phyloP scores from a whole-genome alignment of 2,113 vertebrate species.

The Boleophthalmus pectinirostris region DNA sequence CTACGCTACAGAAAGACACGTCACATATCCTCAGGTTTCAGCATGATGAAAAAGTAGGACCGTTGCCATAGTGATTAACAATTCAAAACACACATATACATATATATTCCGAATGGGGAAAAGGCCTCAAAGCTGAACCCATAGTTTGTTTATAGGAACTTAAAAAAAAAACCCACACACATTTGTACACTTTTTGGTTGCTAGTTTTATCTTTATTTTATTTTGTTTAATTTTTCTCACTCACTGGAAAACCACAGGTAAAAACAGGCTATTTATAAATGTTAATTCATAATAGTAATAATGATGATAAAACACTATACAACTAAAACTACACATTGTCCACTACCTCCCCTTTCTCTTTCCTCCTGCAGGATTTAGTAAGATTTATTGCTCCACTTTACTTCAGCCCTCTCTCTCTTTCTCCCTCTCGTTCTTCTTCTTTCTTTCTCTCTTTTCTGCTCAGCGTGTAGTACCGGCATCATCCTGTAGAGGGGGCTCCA shows the following conservation, averaged over 20 bases:
- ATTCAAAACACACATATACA: too few species aligned
- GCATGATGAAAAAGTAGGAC: too few species aligned
- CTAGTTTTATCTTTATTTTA: not conserved
- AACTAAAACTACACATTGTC: not conserved
- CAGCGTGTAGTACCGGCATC: not conserved
- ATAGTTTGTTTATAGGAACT: too few species aligned
- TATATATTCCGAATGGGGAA: too few species aligned
- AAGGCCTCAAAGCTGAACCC: too few species aligned
- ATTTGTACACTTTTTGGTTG: too few species aligned
- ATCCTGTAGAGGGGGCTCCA: constrained; percentile 95
- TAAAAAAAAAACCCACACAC: not conserved
- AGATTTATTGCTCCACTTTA: not conserved
- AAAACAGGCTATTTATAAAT: not conserved
- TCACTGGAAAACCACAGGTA: not conserved
- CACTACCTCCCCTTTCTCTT: not conserved
- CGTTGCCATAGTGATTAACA: too few species aligned
- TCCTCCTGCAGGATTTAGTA: not conserved
- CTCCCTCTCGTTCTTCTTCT: too few species aligned
- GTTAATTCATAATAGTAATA: not conserved
- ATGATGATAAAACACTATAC: not conserved
- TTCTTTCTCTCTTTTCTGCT: not conserved
- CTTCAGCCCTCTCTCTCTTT: not conserved
- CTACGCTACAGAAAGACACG: too few species aligned
- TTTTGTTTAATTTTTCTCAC: not conserved
- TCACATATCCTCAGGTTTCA: too few species aligned